Conservation (phyloP, 2,113 vertebrate species). For the Takifugu flavidus region DNA sequence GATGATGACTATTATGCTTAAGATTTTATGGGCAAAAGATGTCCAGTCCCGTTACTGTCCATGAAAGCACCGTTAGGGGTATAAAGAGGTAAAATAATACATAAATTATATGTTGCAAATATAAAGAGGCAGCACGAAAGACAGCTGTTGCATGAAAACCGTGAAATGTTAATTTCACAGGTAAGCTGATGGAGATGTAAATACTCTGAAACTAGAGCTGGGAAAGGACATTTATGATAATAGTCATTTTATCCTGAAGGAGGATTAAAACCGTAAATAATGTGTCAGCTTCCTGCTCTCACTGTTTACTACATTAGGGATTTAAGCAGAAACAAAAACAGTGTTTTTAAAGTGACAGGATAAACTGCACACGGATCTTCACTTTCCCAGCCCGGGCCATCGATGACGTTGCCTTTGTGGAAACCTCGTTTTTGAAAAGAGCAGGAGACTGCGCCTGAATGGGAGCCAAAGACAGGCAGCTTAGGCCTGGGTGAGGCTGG, state of each 20-base stretch:
- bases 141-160: too few relatives aligned
- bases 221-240: neutral
- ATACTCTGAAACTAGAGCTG: neutral
- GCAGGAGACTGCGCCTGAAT: constrained; percentile 37
- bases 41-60: too few relatives aligned
- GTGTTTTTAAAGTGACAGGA: neutral
- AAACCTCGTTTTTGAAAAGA: constrained; percentile 33
- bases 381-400: constrained; percentile 6
- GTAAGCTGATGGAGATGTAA: constrained; percentile 8
- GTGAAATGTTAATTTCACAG: neutral
- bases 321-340: constrained; percentile 2
- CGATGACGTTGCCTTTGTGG: constrained; percentile 10
- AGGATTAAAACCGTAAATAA: neutral
- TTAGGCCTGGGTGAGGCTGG: constrained; percentile 19
- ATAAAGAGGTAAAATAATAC: too few relatives aligned
- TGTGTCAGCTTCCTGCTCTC: constrained; percentile 4
- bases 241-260: neutral
- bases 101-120: too few relatives aligned
- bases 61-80: too few relatives aligned
- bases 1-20: too few relatives aligned
- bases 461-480: constrained; percentile 25
- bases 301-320: neutral
- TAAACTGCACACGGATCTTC: constrained; percentile 8
- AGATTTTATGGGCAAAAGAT: too few relatives aligned
- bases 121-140: too few relatives aligned